Evolutionary conservation across 1,140 invertebrate species (phyloP).

Genomic region (Nixonia krombeini): DNA sequence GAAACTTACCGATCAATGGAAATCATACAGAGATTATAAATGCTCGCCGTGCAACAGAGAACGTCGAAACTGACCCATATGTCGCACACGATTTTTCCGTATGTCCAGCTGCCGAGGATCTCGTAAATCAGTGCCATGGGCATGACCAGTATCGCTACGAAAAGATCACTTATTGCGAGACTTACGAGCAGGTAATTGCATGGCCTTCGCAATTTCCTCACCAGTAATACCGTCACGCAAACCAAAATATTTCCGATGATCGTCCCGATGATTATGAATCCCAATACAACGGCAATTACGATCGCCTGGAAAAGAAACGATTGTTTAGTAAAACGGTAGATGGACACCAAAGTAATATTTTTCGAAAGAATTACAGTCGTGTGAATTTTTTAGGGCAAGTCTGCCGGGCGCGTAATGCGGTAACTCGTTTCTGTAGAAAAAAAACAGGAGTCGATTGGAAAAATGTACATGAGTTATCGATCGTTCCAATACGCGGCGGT

Average conservation of each 20-base stretch:
- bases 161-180: constrained; percentile 90
- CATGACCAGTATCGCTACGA: constrained; percentile 87
- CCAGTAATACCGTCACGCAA: constrained; percentile 88
- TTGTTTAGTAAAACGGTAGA: too few relatives aligned
- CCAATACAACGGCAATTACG: constrained; percentile 79
- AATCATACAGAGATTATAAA: constrained; percentile 93
- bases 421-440: too few relatives aligned
- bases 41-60: constrained; percentile 88
- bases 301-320: constrained; percentile 75
- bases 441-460: too few relatives aligned
- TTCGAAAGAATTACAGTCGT: too few relatives aligned
- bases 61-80: constrained; percentile 89
- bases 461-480: too few relatives aligned
- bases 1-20: constrained; percentile 80
- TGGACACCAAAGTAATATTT: too few relatives aligned
- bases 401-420: too few relatives aligned
- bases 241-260: constrained; percentile 92
- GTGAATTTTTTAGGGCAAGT: too few relatives aligned
- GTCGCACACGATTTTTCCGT: constrained; percentile 87
- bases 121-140: constrained; percentile 87
- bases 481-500: too few relatives aligned
- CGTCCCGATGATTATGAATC: constrained; percentile 84
- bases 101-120: constrained; percentile 87
- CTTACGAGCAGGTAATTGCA: constrained; percentile 93
- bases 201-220: constrained; percentile 85